Evolutionary conservation across 1,140 invertebrate genomes (phyloP).

Genomic region (Caerostris darwini): DNA sequence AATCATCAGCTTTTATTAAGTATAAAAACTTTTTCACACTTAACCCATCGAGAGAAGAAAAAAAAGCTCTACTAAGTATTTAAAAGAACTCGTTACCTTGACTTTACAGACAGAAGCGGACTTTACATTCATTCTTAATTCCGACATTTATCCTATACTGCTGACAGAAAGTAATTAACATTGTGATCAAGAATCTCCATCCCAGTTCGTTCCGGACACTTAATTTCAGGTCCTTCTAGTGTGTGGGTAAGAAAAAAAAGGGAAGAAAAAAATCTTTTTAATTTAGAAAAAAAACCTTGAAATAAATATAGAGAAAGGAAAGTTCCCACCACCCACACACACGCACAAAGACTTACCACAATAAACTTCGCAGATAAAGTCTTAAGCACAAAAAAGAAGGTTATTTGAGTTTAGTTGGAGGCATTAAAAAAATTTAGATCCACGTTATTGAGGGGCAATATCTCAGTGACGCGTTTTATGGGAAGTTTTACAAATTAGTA

Average conservation of each 20-base stretch:
- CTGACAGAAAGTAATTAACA: slow-evolving; percentile 47
- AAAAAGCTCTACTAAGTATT: not conserved
- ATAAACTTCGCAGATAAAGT: slow-evolving; percentile 16
- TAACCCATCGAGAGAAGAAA: not conserved
- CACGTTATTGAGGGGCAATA: not conserved
- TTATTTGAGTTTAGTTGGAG: not conserved
- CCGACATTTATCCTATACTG: not conserved
- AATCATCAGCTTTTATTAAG: not conserved
- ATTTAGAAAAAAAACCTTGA: slow-evolving; percentile 29
- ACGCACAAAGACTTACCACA: not conserved
- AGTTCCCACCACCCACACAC: not conserved
- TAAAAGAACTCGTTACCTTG: not conserved
- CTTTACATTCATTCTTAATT: not conserved
- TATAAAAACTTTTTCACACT: not conserved
- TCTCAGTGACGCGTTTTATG: not conserved
- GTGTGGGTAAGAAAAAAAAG: not conserved
- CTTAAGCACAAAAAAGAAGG: not conserved
- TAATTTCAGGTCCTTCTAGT: not conserved
- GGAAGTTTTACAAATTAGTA: not conserved
- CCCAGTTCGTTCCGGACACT: not conserved
- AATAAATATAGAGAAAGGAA: not conserved
- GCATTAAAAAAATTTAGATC: not conserved
- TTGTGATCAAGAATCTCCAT: not conserved
- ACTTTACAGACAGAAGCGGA: not conserved
- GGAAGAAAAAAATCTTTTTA: not conserved